Conservation (phyloP, 2,888 invertebrate genomes). For the Ischnura elegans region DNA sequence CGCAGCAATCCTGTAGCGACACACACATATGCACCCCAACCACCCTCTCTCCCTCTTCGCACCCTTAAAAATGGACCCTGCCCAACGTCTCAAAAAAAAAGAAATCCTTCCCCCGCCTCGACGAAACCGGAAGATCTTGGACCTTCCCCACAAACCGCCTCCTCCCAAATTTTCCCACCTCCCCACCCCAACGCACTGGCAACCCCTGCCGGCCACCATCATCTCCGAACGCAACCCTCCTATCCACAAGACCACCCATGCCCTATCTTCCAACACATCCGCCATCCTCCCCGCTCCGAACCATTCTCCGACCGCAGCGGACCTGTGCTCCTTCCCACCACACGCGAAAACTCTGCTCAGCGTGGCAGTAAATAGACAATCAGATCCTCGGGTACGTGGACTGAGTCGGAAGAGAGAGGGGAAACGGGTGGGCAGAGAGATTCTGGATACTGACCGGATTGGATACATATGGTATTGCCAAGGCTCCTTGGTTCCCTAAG, state of each 20-base stretch:
- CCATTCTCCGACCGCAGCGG: conserved; percentile 47
- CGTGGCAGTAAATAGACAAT: conserved; percentile 66
- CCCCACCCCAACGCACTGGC: neutral
- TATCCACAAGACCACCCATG: neutral
- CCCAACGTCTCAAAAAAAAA: too few relatives aligned
- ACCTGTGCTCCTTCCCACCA: conserved; percentile 1
- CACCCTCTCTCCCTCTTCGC: conserved; percentile 60
- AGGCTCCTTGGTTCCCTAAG: too few relatives aligned
- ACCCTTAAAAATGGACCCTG: conserved; percentile 42
- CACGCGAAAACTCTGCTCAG: conserved; percentile 52
- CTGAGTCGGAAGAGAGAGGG: conserved; percentile 39
- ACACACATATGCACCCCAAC: conserved; percentile 48
- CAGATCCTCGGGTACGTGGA: conserved; percentile 60
- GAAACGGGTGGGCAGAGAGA: neutral
- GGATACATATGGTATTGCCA: neutral
- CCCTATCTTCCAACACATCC: neutral
- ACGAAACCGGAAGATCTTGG: conserved; percentile 22
- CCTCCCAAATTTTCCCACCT: conserved; percentile 15
- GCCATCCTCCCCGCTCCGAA: neutral
- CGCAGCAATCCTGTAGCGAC: conserved; percentile 27
- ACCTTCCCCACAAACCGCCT: neutral
- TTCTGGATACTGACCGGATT: neutral
- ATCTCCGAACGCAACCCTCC: neutral
- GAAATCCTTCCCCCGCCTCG: too few relatives aligned
- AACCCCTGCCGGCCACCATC: neutral